phyloP scores from a whole-genome alignment of 2,113 vertebrate genomes.

The Laterallus jamaicensis region DNA sequence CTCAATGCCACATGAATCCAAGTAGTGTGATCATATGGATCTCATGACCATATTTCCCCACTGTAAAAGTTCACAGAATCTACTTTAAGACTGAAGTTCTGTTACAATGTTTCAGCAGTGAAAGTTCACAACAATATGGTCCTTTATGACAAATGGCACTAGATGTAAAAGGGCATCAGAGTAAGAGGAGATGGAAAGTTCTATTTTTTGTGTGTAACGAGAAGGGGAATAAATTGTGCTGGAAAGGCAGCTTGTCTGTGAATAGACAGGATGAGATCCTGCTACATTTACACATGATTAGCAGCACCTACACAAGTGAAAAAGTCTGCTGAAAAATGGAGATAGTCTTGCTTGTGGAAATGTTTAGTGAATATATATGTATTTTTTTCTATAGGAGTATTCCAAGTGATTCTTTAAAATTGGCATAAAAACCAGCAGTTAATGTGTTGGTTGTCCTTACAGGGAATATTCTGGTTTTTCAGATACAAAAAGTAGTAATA shows the following conservation, averaged over 20 bases:
- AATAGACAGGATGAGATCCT: neutral
- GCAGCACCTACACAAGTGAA: neutral
- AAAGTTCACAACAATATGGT: neutral
- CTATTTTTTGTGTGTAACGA: neutral
- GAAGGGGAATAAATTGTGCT: neutral
- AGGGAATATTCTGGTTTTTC: neutral
- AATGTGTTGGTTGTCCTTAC: neutral
- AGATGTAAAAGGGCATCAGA: neutral
- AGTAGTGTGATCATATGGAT: neutral
- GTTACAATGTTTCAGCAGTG: neutral
- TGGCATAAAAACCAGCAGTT: neutral
- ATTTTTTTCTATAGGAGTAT: neutral
- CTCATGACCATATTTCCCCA: neutral
- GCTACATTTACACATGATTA: accelerated
- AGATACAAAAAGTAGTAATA: neutral
- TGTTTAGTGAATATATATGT: neutral
- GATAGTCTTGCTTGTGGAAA: neutral
- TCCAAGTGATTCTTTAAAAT: neutral
- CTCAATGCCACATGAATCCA: neutral
- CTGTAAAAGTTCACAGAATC: neutral
- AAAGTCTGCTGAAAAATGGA: neutral
- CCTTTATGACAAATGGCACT: neutral
- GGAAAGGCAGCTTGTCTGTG: neutral
- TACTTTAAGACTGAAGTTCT: neutral
- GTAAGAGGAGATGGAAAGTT: neutral